phyloP scores from a whole-genome alignment of 2,797 vertebrate genomes.

The Nannoperca obscura region DNA sequence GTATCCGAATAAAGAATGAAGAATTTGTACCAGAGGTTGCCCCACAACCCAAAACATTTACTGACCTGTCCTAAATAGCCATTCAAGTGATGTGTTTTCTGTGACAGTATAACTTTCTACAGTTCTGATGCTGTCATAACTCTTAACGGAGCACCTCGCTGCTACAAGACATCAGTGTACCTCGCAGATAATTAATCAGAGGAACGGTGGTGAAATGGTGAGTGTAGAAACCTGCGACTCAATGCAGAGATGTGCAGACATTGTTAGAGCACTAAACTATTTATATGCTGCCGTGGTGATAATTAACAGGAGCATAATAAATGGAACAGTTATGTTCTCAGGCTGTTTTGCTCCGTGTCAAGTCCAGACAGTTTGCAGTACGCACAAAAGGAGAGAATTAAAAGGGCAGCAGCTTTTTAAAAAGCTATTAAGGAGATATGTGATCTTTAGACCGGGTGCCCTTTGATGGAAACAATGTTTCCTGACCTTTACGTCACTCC shows the following conservation, averaged over 20 bases:
- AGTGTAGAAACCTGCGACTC: constrained; percentile 18
- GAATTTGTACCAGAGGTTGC: not conserved
- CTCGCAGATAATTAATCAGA: constrained; percentile 44
- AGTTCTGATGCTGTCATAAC: not conserved
- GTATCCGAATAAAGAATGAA: too few species aligned
- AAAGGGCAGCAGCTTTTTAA: not conserved
- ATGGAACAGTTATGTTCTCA: constrained; percentile 18
- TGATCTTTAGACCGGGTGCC: not conserved
- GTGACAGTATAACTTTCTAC: not conserved
- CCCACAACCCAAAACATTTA: not conserved
- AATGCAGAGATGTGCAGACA: not conserved
- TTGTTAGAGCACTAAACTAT: constrained; percentile 27
- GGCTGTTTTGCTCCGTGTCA: not conserved
- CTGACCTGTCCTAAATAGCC: not conserved
- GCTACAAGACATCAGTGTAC: constrained; percentile 13
- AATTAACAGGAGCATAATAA: constrained; percentile 48
- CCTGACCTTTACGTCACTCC: not conserved
- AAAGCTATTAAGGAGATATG: not conserved
- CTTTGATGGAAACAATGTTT: not conserved
- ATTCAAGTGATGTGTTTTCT: not conserved
- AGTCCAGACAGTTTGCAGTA: not conserved
- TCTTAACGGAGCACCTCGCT: constrained; percentile 18
- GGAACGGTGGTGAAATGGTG: constrained; percentile 12
- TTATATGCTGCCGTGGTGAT: constrained; percentile 20
- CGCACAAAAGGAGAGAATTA: not conserved